Base-by-base conservation (phyloP, 2,113 vertebrate genomes). In the Reinhardtius hippoglossoides region DNA sequence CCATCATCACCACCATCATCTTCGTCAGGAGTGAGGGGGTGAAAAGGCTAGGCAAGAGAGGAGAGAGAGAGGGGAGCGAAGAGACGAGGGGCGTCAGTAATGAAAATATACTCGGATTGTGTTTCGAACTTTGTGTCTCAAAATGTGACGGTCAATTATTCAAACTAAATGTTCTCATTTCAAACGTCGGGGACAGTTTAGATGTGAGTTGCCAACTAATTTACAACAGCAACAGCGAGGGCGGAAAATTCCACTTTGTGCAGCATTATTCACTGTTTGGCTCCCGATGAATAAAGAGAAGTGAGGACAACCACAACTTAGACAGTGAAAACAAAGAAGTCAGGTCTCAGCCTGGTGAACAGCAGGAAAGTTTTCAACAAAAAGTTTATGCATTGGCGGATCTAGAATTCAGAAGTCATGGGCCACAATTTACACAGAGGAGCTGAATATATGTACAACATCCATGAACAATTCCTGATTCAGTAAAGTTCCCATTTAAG, bases 1-100 rank as follows among this genome's bases (percentile, higher is more conserved):
- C 87, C 93, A 90, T 94, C 93, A 93, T 93, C 92, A 91, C 89
- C 88, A 91, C 89, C 88, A 91, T 92, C 92, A 93, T 93, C 92
- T 92, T 94, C 92, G 87, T 93, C 87, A 89, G 89, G 89, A 92
- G 92, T 90, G 92, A 93, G 93, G 78, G 93, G 92, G 93, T 94
- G 93, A 94, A 94, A 93, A 92, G 93, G 92, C 93, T 92, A 91
- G 88, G 87, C 87, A 75, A 87, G 88, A 83, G 86, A 91, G 89
- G 65, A 74, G 84, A 79, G 67, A 76, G 74, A 84, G 81, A 40
- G 35, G 20, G 54, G 75, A 80, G 87, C 73, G 74, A 78, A 76
- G 65, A 74, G 84, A 85, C 74, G 70, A 71, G 74, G 72, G 82
- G 80, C 69, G 71, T 66, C 79, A 44, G 72, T 74, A 80, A 81